Evolutionary conservation across 2,797 vertebrate genomes (phyloP).

Genomic region (Avahi laniger): DNA sequence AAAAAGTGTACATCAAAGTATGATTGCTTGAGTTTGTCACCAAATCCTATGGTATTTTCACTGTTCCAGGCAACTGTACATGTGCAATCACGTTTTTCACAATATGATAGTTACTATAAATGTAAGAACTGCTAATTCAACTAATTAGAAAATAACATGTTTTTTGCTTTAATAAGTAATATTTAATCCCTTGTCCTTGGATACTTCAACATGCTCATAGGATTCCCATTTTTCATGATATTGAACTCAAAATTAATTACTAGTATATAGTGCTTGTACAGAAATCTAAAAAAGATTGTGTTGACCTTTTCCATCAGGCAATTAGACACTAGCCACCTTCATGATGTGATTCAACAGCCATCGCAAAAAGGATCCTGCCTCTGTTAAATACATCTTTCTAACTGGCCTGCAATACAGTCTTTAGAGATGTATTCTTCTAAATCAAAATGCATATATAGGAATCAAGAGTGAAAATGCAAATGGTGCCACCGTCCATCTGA

Average conservation of each 20-base stretch:
- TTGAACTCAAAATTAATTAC: not conserved
- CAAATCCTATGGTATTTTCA: not conserved
- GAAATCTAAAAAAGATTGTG: not conserved
- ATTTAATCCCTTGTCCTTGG: not conserved
- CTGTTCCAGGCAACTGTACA: not conserved
- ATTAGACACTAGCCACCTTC: not conserved
- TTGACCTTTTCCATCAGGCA: not conserved
- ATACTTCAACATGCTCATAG: not conserved
- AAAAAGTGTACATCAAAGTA: not conserved
- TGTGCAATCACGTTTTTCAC: not conserved
- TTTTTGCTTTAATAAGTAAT: not conserved
- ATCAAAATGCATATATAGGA: not conserved
- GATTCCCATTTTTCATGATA: not conserved
- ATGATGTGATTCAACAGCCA: not conserved
- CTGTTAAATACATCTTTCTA: not conserved
- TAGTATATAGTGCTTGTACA: not conserved
- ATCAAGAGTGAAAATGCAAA: not conserved
- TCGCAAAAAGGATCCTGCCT: not conserved
- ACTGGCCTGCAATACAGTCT: not conserved
- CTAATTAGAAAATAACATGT: not conserved
- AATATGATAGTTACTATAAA: not conserved
- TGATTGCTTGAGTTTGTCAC: not conserved
- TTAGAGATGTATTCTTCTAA: not conserved
- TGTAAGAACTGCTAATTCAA: not conserved
- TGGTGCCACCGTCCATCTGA: not conserved